A percentile compares a stretch with the other conserved stretches of the same genome.
Conservation (phyloP, 2,888 invertebrate species). For the Cyclophora punctaria region DNA sequence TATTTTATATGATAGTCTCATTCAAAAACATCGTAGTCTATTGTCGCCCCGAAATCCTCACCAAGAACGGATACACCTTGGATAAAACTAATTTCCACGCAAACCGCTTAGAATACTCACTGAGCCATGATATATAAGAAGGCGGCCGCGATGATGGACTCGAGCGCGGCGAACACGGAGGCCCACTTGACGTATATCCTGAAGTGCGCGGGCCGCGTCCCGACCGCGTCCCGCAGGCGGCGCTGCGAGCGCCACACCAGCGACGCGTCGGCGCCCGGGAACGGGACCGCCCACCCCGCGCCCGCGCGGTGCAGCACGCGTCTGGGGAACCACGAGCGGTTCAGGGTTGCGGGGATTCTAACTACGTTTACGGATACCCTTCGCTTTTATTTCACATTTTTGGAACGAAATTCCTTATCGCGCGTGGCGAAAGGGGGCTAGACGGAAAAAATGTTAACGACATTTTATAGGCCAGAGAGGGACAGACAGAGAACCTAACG, state of each 20-base stretch:
- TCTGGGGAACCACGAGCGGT: conserved; percentile 32
- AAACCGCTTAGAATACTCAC: background rate
- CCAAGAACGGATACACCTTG: background rate
- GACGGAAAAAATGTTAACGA: too few species aligned
- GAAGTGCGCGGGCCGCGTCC: conserved; percentile 85
- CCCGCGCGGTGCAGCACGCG: conserved; percentile 64
- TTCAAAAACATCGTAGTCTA: too few species aligned
- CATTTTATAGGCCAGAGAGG: too few species aligned
- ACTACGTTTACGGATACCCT: too few species aligned
- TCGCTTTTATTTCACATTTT: too few species aligned
- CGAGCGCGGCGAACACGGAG: conserved; percentile 47
- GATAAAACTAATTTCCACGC: too few species aligned
- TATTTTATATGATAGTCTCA: too few species aligned
- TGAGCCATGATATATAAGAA: conserved; percentile 44
- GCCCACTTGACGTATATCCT: conserved; percentile 80
- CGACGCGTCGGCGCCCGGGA: conserved; percentile 88
- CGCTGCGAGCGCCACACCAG: conserved; percentile 89
- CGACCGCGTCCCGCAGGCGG: conserved; percentile 78
- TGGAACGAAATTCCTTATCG: too few species aligned
- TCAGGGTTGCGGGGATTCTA: too few species aligned
- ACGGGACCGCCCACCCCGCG: conserved; percentile 81
- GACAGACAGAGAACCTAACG: too few species aligned
- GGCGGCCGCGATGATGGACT: conserved; percentile 70
- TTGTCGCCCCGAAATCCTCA: background rate
- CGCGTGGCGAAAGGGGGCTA: too few species aligned